phyloP scores from a whole-genome alignment of 2,113 vertebrate species.

The Trichomycterus rosablanca region DNA sequence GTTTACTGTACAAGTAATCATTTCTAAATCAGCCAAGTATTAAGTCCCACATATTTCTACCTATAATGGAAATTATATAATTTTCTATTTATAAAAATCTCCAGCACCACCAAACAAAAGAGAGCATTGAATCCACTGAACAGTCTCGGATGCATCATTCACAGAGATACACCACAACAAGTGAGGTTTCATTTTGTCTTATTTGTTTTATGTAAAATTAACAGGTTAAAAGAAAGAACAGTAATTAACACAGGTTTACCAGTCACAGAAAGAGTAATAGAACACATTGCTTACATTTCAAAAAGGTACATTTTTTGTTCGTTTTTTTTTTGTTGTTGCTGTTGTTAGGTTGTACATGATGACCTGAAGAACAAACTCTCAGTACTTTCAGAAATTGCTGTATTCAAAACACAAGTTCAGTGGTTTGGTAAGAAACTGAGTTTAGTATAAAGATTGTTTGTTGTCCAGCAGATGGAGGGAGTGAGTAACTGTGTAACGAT shows the following conservation, averaged over 20 bases:
- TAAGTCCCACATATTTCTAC: constrained; percentile 95
- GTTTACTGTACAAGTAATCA: constrained; percentile 94
- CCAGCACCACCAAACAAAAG: constrained; percentile 97
- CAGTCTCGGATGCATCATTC: constrained; percentile 90
- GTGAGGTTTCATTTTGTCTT: constrained; percentile 85
- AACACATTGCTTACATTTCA: constrained; percentile 37
- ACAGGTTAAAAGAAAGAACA: constrained; percentile 47
- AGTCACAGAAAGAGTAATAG: constrained; percentile 52
- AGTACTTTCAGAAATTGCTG: constrained; percentile 20
- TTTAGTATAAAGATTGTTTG: constrained; percentile 3
- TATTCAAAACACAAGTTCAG: constrained; percentile 13
- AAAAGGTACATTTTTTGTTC: constrained; percentile 23
- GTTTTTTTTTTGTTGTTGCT: neutral
- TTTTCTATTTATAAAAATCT: constrained; percentile 76
- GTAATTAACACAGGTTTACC: constrained; percentile 40
- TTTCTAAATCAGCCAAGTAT: constrained; percentile 89
- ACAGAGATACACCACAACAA: constrained; percentile 92
- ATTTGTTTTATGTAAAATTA: constrained; percentile 60
- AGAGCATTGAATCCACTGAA: constrained; percentile 95
- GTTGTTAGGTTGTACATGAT: constrained; percentile 27
- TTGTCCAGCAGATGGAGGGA: constrained; percentile 30
- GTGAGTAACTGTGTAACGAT: constrained; percentile 7
- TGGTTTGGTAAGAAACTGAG: constrained; percentile 17
- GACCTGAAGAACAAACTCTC: constrained; percentile 10
- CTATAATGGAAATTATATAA: constrained; percentile 88